Evolutionary conservation across 23 tunicate species (phyloP), one percentile per base, ranked within the genome.

Genomic region (Halocynthia roretzi): DNA sequence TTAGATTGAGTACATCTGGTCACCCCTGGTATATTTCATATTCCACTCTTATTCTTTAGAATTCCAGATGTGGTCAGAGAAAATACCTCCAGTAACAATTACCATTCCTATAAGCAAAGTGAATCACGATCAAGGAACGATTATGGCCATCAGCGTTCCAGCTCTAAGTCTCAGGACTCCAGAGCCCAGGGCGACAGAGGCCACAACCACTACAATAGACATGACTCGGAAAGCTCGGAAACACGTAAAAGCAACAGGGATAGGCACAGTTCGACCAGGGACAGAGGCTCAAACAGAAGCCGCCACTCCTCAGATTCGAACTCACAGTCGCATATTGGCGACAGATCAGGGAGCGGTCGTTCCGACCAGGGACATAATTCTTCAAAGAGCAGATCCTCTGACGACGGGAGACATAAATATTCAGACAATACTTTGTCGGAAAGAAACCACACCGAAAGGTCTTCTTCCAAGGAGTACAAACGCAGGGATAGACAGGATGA

Each of bases 31-130:
- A 31, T 31, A 31, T 31, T 31, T 31, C 44, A 31, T 31, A 31
- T 31, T 31, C 4, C 15, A 53, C 17, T 55, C 18, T 75, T 10
- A 14, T 51, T 80, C 66, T 50, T 55, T 48, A 84, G 89, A 62
- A 84, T 84, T 70, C 89, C 89, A 21, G 89, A 71, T 51, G 61
- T 79, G 5, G 83, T 84, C 10, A 62, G 77, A 19, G 89, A 84
- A 53, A 57, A 77, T 62, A 71, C 71, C 18, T 77, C 66, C 71
- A 62, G 62, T 62, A 15, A 60, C 17, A 15, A 60, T 60, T 15
- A 15, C n/a, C n/a, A 60, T 15, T 60, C 64, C 17, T 15, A 17
- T 15, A 60, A 60, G n/a, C 17, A 60, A 15, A 71, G 71, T 49
- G 62, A 71, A 20, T 21, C 71, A 11, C 52, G 81, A 22, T 44